Percentiles rank a stretch among this genome's conserved stretches.
Conservation (phyloP, 2,888 invertebrate genomes). For the Megaustenia siamemsis region DNA sequence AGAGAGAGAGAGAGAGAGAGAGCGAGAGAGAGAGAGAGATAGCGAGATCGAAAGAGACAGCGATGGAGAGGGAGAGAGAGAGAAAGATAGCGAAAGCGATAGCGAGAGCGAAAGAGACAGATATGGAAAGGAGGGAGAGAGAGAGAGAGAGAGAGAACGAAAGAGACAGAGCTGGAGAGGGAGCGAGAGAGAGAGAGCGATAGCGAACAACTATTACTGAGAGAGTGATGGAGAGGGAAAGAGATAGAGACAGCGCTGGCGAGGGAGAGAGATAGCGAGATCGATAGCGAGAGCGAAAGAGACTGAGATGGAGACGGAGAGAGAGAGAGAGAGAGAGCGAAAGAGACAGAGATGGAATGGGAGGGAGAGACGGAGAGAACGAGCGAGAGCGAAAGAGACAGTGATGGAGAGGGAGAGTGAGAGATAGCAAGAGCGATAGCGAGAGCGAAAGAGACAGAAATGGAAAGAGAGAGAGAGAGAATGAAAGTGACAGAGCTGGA, state of each 20-base stretch:
- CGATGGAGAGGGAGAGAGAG: too few relatives aligned
- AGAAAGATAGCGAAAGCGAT: too few relatives aligned
- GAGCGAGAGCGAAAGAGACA: background rate
- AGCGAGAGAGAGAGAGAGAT: constrained; percentile 24
- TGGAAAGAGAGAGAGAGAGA: constrained; percentile 22
- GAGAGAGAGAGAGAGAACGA: too few relatives aligned
- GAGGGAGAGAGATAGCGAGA: too few relatives aligned
- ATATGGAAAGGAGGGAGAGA: too few relatives aligned
- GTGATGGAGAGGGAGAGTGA: background rate
- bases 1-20: constrained; percentile 3
- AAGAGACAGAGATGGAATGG: background rate
- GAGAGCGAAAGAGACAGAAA: constrained; percentile 12
- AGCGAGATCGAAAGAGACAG: too few relatives aligned
- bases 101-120: too few relatives aligned
- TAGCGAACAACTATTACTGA: too few relatives aligned
- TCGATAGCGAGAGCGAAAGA: background rate
- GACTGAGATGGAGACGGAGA: background rate
- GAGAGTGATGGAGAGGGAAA: too few relatives aligned
- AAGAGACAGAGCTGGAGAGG: too few relatives aligned
- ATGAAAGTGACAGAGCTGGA: background rate
- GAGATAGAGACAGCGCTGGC: too few relatives aligned
- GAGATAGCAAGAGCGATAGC: background rate
- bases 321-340: background rate
- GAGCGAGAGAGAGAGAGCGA: too few relatives aligned
- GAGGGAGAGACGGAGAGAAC: background rate